Percentiles rank a stretch among this genome's conserved stretches.
phyloP scores from a whole-genome alignment of 2,113 vertebrate genomes.

The Protobothrops mucrosquamatus region DNA sequence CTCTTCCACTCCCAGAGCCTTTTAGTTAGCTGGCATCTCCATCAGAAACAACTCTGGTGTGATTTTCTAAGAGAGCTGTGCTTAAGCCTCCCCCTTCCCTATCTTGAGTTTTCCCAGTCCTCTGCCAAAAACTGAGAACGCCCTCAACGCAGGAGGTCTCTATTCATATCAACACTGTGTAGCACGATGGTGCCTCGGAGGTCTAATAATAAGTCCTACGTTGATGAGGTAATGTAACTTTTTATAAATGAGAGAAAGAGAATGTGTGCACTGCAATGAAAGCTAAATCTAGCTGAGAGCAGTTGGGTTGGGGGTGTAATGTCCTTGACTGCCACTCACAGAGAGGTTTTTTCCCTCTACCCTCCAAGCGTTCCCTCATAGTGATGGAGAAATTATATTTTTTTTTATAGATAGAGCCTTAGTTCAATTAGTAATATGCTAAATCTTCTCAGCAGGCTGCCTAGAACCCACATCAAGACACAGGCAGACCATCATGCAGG shows the following conservation, averaged over 20 bases:
- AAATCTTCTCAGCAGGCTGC: slow-evolving; percentile 1
- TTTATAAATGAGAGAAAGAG: slow-evolving; percentile 58
- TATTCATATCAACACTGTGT: slow-evolving; percentile 43
- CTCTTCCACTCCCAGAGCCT: not conserved
- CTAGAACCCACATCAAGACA: not conserved
- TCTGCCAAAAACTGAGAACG: slow-evolving; percentile 42
- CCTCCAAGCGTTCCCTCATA: slow-evolving; percentile 35
- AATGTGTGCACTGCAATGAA: slow-evolving; percentile 48
- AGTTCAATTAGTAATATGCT: slow-evolving; percentile 21
- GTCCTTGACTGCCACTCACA: slow-evolving; percentile 26
- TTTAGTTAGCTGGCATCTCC: slow-evolving; percentile 17
- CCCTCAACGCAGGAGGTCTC: slow-evolving; percentile 31
- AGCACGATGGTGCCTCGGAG: slow-evolving; percentile 40
- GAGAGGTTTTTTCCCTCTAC: not conserved
- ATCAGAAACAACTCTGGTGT: slow-evolving; percentile 17
- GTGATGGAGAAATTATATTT: slow-evolving; percentile 32
- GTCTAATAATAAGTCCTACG: slow-evolving; percentile 64
- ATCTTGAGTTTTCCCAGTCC: slow-evolving; percentile 4
- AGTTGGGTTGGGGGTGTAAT: slow-evolving; percentile 19
- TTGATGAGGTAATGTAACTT: slow-evolving; percentile 59
- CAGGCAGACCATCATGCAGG: not conserved
- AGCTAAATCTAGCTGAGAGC: slow-evolving; percentile 48
- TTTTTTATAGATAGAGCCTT: slow-evolving; percentile 5
- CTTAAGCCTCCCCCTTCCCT: slow-evolving; percentile 14
- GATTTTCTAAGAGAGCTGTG: not conserved